Base-by-base conservation (phyloP, 2,797 vertebrate species). In the Rhinatrema bivittatum region DNA sequence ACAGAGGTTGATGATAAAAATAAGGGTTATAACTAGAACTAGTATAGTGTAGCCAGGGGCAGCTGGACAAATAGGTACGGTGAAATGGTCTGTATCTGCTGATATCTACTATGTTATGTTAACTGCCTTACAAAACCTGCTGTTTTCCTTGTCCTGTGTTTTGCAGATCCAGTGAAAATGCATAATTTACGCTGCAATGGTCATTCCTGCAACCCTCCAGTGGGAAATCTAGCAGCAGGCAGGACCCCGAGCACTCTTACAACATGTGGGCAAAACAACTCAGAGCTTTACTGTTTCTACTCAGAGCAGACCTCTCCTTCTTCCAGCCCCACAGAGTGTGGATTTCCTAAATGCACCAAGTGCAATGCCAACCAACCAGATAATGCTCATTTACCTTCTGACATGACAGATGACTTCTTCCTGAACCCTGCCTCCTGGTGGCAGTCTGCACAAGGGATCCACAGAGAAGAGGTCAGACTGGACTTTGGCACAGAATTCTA, bases 341-440 rank as follows among this genome's bases (percentile, higher is more conserved):
- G 68, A 21, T 58, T 50, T 36, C 60, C 65, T 36, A 59, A 31
- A 25, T 81, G 78, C 36, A 38, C 64, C 36, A 78, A 79, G 11
- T 81, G 78, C 42, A 80, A 78, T 2, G 39, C 47, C 46, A 68
- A 62, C 18, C 84, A 82, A 54, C 64, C 54, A 0, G 53, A 70
- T 2, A 69, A 85, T 42, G 46, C 63, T 20, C 89, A 92, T 53
- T 82, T 81, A 14, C 73, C 88, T n/a, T 60, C 73, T 8, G 75
- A 82, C 50, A 94, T 94, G 91, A 79, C 74, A 0, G 91, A 92
- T 0, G 83, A 91, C 43, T 83, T 86, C 42, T 93, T 93, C 64
- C 50, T 70, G 36, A 68, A 86, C 42, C 87, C 87, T 1, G 21
- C 61, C 5, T 90, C 89, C 33, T 94, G 89, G 89, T 94, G 91